phyloP scores from a whole-genome alignment of 2,888 invertebrate species.

The Chrysolina americana region DNA sequence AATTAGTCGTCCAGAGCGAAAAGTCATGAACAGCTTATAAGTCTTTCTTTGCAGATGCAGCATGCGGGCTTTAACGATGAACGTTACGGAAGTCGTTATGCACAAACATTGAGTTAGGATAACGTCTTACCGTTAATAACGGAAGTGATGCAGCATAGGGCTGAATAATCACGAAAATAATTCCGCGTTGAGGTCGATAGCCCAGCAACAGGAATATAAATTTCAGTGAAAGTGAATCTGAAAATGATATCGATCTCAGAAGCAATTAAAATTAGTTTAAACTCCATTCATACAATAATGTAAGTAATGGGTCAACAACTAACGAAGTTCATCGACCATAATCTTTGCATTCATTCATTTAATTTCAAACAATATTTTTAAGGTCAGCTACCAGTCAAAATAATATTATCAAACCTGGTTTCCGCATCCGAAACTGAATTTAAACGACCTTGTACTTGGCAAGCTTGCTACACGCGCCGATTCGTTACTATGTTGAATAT shows the following conservation, averaged over 20 bases:
- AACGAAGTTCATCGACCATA: background rate
- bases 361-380: background rate
- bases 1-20: no score
- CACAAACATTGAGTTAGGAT: no score
- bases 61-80: no score
- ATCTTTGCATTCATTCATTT: background rate
- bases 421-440: constrained; percentile 25
- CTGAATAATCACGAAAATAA: no score
- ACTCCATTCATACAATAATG: background rate
- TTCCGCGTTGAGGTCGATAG: constrained; percentile 1
- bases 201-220: constrained; percentile 2
- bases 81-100: no score
- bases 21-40: no score
- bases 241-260: background rate
- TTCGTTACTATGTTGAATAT: constrained; percentile 56
- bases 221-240: constrained; percentile 7
- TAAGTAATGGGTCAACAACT: background rate
- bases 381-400: constrained; percentile 4
- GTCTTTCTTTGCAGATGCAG: no score
- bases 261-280: background rate
- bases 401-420: constrained; percentile 8
- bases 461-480: constrained; percentile 52
- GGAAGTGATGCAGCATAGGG: no score
- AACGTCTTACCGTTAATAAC: no score
- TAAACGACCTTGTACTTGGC: constrained; percentile 55